Evolutionary conservation across 2,113 vertebrate species (phyloP).

Genomic region (Rhynchomys soricoides): DNA sequence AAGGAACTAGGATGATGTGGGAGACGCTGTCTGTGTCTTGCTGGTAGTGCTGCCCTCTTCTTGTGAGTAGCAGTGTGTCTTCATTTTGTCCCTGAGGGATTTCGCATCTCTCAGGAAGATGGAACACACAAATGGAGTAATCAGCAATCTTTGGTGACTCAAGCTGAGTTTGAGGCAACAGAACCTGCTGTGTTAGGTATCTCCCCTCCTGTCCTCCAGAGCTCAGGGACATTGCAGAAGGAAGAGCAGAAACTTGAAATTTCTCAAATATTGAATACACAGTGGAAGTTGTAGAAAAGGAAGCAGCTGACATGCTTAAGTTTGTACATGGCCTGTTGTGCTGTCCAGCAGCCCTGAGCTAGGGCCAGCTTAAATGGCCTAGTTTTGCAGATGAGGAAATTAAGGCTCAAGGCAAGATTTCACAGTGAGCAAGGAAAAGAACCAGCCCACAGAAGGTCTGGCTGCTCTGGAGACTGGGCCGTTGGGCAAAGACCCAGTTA

Average conservation of each 20-base stretch:
- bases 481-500: background rate
- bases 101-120: background rate
- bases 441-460: background rate
- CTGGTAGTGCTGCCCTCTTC: too few species aligned
- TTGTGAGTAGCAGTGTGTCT: background rate
- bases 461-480: background rate
- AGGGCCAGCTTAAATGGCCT: background rate
- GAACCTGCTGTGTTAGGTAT: background rate
- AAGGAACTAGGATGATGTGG: background rate
- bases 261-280: background rate
- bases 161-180: background rate
- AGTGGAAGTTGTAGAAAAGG: background rate
- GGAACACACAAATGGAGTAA: background rate
- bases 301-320: fast-evolving
- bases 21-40: too few species aligned
- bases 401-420: background rate
- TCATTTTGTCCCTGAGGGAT: background rate
- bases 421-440: background rate
- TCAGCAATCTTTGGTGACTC: background rate
- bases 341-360: background rate
- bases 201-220: background rate
- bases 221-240: background rate
- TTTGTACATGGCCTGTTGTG: background rate
- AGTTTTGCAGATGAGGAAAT: background rate
- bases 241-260: background rate